Percentiles rank a stretch among this genome's conserved stretches.
These are phyloP conservation scores for Condylura cristata DNA, from an alignment of 2,113 vertebrate species.

Conservation along the genomic window DNA sequence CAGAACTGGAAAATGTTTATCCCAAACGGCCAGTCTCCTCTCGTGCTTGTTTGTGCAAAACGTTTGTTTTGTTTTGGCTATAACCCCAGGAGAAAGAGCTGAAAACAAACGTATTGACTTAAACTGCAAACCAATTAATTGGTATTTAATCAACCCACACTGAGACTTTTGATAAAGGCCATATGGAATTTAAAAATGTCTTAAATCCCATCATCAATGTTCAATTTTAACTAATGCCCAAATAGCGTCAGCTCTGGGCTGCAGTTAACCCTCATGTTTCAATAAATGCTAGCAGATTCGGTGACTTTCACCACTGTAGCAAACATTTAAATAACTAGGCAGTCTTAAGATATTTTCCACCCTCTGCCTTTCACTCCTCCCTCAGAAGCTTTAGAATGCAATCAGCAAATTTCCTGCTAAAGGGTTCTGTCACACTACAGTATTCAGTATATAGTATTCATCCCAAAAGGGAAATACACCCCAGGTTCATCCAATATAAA, in stretches of 20 bases:
- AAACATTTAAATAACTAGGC: neutral
- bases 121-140: neutral
- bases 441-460: too few species aligned
- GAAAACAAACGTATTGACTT: neutral
- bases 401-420: slow-evolving; percentile 14
- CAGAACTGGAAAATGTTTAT: slow-evolving; percentile 42
- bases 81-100: slow-evolving; percentile 27
- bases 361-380: slow-evolving; percentile 16
- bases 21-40: neutral
- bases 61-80: neutral
- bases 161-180: neutral
- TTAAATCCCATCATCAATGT: neutral
- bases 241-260: neutral
- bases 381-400: neutral
- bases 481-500: slow-evolving; percentile 4
- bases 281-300: neutral
- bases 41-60: neutral
- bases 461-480: slow-evolving; percentile 1
- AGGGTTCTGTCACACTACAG: neutral
- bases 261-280: neutral
- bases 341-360: neutral
- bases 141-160: neutral
- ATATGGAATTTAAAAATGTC: neutral
- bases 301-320: neutral
- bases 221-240: neutral